These are phyloP conservation scores for Emmelina monodactyla DNA, from an alignment of 2,888 invertebrate species.

Conservation along the genomic window DNA sequence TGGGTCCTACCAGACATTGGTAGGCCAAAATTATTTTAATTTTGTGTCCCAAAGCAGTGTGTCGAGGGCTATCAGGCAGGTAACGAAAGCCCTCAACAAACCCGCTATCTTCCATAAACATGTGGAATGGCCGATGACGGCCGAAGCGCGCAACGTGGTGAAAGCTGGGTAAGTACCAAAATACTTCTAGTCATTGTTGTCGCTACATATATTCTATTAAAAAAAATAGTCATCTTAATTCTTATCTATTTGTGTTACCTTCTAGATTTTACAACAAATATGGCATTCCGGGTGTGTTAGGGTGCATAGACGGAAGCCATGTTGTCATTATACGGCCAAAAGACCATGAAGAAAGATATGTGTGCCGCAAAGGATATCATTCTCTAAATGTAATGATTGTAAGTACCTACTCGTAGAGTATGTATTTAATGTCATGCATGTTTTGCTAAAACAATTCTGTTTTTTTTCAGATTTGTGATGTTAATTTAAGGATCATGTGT, in stretches of 20 bases:
- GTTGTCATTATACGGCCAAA: neutral
- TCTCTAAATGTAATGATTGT: neutral
- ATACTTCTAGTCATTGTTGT: too few relatives aligned
- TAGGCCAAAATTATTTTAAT: neutral
- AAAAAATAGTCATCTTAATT: too few relatives aligned
- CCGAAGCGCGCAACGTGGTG: neutral
- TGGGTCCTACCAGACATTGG: neutral
- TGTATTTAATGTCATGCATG: too few relatives aligned
- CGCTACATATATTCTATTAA: too few relatives aligned
- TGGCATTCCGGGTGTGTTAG: neutral
- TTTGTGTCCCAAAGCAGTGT: neutral
- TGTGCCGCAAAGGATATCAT: neutral
- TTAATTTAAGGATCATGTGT: too few relatives aligned
- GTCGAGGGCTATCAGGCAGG: neutral
- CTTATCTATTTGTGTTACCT: too few relatives aligned
- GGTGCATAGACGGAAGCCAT: neutral
- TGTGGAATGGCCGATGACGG: neutral
- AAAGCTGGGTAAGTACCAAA: neutral
- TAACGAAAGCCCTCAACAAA: neutral
- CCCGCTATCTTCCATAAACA: neutral
- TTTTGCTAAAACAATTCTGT: too few relatives aligned
- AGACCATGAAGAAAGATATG: neutral
- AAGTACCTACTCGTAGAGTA: neutral
- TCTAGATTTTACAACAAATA: neutral
- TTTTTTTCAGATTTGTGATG: too few relatives aligned